Percentiles rank a stretch among this genome's conserved stretches.
Conservation (phyloP, 2,888 invertebrate species). For the Iselma pallidipennis region DNA sequence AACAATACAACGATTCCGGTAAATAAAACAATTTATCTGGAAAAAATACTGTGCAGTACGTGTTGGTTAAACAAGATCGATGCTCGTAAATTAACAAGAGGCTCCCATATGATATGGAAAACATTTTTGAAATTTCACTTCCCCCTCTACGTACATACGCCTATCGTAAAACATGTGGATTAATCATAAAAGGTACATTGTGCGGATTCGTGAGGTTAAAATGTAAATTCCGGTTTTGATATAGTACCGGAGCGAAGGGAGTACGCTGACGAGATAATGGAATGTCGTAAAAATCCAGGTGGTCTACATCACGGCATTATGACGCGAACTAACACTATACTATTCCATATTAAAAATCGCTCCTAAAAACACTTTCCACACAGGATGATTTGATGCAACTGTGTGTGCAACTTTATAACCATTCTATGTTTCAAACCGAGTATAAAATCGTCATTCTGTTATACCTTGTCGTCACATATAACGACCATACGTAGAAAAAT, state of each 20-base stretch:
- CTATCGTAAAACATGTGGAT: slow-evolving; percentile 5
- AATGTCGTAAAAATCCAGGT: slow-evolving; percentile 35
- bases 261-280: background rate
- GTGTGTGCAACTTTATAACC: slow-evolving; percentile 40
- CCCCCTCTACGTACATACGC: background rate
- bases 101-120: background rate
- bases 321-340: slow-evolving; percentile 19
- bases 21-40: background rate
- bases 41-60: background rate
- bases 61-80: background rate
- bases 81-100: background rate
- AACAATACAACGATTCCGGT: background rate
- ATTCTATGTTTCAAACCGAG: slow-evolving; percentile 36
- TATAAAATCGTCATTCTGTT: slow-evolving; percentile 40
- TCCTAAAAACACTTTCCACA: slow-evolving; percentile 26
- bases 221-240: slow-evolving; percentile 18
- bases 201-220: slow-evolving; percentile 23
- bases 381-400: slow-evolving; percentile 27
- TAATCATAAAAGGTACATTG: slow-evolving; percentile 21
- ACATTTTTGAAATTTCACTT: background rate
- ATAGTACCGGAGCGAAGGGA: slow-evolving; percentile 1
- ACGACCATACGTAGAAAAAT: slow-evolving; percentile 30
- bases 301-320: slow-evolving; percentile 29
- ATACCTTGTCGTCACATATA: slow-evolving; percentile 23
- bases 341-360: slow-evolving; percentile 36